Base-by-base conservation (phyloP, 2,113 vertebrate species). In the Toxotes chatareus region DNA sequence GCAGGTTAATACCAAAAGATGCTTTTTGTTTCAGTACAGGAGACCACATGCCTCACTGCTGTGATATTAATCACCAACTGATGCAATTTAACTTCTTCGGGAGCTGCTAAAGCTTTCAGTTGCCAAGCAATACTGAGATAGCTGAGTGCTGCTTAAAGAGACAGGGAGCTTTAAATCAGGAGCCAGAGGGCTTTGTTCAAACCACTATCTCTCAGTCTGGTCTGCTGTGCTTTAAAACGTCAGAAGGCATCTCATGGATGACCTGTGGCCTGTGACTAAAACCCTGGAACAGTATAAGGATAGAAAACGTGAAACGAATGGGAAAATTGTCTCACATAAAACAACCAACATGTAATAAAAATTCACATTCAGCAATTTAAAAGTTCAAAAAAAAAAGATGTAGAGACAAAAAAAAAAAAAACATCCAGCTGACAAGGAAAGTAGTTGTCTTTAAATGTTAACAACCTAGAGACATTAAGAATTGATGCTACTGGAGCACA, bases 71-170 rank as follows among this genome's bases (percentile, higher is more conserved):
- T 92, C 78, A 66, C 77, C 90, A 90, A 89, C 90, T 94, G 92
- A 95, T 94, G 93, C 85, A 90, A 94, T 94, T 94, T 90, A 93
- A 93, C 89, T 92, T 93, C 88, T 93, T 67, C 21, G 88, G 85
- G 90, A 92, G 90, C 91, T 84, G 88, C 93, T 88, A 83, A 93
- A 92, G 94, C 92, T 94, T 94, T 94, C 93, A 92, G 94, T 95
- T 95, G 88, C 95, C 91, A 93, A 79, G 94, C 93, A 91, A 94
- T 93, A 23, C 76, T 32, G 81, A 91, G 86, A 72, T 51, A 86
- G 85, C 86, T 34, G 89, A 91, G 87, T 53, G 84, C 38, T 3
- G 71, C 84, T 93, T 93, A 91, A 93, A 94, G 93, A 83, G 88
- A 92, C 90, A 89, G 86, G 66, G 73, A 73, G 83, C 82, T 76